Evolutionary conservation across 1,140 invertebrate genomes (phyloP).

Genomic region (Centruroides sculpturatus): DNA sequence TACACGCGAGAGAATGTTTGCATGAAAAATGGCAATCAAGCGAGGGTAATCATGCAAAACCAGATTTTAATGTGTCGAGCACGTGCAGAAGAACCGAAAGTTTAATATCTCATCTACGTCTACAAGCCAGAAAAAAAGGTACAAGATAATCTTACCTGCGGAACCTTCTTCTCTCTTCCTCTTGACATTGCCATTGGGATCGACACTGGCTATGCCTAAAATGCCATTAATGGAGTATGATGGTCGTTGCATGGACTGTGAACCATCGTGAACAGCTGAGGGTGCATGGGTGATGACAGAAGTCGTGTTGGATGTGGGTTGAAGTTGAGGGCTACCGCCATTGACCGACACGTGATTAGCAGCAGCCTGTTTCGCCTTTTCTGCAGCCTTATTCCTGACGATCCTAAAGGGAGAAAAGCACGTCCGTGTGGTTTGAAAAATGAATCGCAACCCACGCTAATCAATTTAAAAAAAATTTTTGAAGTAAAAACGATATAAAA

Average conservation of each 20-base stretch:
- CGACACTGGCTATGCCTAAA: conserved; percentile 54
- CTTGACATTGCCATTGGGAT: conserved; percentile 43
- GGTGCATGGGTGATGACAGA: conserved; percentile 27
- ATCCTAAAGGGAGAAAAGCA: conserved; percentile 33
- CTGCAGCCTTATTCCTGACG: conserved; percentile 87
- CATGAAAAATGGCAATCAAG: too few species aligned
- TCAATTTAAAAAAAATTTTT: too few species aligned
- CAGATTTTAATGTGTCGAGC: too few species aligned
- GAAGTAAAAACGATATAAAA: too few species aligned
- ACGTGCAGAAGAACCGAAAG: too few species aligned
- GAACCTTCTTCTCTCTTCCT: conserved; percentile 56
- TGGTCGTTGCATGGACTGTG: conserved; percentile 32
- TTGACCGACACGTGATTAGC: conserved; percentile 39
- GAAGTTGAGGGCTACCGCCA: conserved; percentile 7
- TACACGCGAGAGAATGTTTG: too few species aligned
- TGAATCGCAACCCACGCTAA: too few species aligned
- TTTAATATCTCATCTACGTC: too few species aligned
- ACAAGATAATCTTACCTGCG: neutral
- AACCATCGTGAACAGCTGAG: conserved; percentile 37
- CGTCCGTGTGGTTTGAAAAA: too few species aligned
- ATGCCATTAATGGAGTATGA: conserved; percentile 93
- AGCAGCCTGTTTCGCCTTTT: conserved; percentile 68
- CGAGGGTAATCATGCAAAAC: too few species aligned
- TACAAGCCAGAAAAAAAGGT: too few species aligned
- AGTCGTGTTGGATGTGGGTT: conserved; percentile 7